Evolutionary conservation across 2,797 vertebrate species (phyloP).

Genomic region (Phrynocephalus forsythii): DNA sequence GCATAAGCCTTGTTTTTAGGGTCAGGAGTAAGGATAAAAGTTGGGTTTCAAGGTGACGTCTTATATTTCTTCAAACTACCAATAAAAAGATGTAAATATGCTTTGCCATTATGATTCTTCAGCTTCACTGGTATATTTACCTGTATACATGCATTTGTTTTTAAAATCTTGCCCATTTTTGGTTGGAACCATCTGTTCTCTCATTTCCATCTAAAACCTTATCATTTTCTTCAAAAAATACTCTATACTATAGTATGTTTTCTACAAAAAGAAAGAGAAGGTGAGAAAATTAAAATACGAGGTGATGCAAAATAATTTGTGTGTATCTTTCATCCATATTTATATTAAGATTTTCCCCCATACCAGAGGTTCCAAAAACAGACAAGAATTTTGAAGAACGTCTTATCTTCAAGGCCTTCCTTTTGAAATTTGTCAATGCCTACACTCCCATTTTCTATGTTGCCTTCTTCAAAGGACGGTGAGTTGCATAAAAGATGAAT

Average conservation of each 20-base stretch:
- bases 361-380: slow-evolving; percentile 95
- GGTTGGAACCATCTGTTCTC: background rate
- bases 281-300: slow-evolving; percentile 8
- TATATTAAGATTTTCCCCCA: background rate
- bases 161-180: background rate
- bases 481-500: slow-evolving; percentile 52
- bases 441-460: slow-evolving; percentile 98
- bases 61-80: background rate
- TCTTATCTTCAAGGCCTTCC: slow-evolving; percentile 95
- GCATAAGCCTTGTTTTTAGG: too few relatives aligned
- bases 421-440: slow-evolving; percentile 96
- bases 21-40: too few relatives aligned
- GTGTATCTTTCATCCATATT: slow-evolving; percentile 25
- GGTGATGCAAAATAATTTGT: background rate
- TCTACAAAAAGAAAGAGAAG: slow-evolving; percentile 1
- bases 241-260: background rate
- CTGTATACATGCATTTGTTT: background rate
- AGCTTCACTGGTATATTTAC: background rate
- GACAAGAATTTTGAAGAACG: slow-evolving; percentile 95
- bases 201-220: background rate
- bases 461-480: slow-evolving; percentile 98
- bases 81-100: background rate
- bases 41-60: too few relatives aligned
- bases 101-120: background rate
- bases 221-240: background rate